Conservation (phyloP, 2,797 vertebrate species). For the Percopsis omiscomaycus region DNA sequence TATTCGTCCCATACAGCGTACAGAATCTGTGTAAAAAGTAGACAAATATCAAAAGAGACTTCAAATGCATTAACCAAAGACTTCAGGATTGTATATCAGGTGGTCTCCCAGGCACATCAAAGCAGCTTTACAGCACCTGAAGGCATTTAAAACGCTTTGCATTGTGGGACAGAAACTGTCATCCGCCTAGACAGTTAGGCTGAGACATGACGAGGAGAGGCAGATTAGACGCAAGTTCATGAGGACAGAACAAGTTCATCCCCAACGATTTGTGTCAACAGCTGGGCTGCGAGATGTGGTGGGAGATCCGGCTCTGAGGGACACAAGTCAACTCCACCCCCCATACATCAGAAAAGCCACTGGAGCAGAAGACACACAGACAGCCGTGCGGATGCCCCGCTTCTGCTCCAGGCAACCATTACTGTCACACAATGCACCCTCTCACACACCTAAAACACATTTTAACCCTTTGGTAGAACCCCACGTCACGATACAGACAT, state of each 20-base stretch:
- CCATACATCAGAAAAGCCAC: slow-evolving; percentile 23
- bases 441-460: slow-evolving; percentile 5
- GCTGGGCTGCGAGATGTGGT: slow-evolving; percentile 32
- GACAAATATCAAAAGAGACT: not conserved
- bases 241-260: slow-evolving; percentile 10
- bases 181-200: slow-evolving; percentile 3
- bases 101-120: not conserved
- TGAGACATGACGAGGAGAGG: slow-evolving; percentile 2
- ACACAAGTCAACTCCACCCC: slow-evolving; percentile 23
- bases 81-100: not conserved
- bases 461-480: not conserved
- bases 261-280: not conserved
- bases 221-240: slow-evolving; percentile 6
- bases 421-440: slow-evolving; percentile 27
- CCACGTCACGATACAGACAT: not conserved
- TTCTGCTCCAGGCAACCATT: slow-evolving; percentile 29
- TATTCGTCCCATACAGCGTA: no score
- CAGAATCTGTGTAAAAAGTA: not conserved
- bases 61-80: no score
- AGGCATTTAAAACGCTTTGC: not conserved
- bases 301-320: slow-evolving; percentile 33
- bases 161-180: slow-evolving; percentile 13
- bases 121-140: not conserved
- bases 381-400: not conserved
- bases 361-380: slow-evolving; percentile 35